These are phyloP conservation scores for Cantharis flavilabris DNA, from an alignment of 2,888 invertebrate genomes.

Conservation along the genomic window DNA sequence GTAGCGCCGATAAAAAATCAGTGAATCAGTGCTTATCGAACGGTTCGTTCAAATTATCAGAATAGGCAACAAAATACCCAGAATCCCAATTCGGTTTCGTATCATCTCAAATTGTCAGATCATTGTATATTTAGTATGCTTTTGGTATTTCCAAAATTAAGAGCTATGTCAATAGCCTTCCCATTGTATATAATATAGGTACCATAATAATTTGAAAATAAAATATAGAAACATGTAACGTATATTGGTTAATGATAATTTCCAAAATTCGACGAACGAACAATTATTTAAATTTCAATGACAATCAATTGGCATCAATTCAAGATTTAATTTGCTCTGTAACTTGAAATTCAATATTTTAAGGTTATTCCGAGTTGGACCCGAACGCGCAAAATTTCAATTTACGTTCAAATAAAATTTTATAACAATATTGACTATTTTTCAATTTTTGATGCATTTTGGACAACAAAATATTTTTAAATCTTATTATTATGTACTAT, in stretches of 20 bases:
- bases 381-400: neutral
- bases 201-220: neutral
- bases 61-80: neutral
- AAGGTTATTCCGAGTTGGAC: neutral
- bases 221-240: neutral
- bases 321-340: neutral
- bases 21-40: neutral
- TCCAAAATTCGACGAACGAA: neutral
- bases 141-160: neutral
- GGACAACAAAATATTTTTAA: too few species aligned
- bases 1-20: neutral
- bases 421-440: too few species aligned
- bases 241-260: neutral
- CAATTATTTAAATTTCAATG: neutral
- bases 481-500: too few species aligned
- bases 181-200: neutral
- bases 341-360: neutral
- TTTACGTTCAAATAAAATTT: too few species aligned
- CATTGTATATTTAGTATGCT: neutral
- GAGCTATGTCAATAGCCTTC: neutral
- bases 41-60: neutral
- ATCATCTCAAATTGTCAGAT: neutral
- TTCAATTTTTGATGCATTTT: too few species aligned
- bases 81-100: neutral
- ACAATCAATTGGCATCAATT: neutral